These are phyloP conservation scores for Meleagris gallopavo DNA, from an alignment of 2,113 vertebrate genomes.

Conservation along the genomic window DNA sequence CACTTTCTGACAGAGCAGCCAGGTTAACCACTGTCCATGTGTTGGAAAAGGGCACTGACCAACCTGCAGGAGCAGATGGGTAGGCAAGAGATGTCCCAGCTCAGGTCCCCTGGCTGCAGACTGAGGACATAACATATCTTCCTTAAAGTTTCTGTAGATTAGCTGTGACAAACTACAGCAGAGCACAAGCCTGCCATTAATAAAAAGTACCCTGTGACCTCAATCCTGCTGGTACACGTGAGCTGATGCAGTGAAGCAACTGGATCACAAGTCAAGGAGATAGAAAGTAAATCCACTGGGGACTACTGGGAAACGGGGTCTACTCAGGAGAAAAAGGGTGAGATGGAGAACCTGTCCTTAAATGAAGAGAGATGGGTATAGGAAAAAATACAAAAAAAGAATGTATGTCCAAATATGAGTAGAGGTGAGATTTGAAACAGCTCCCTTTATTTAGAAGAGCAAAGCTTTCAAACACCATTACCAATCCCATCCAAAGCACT, in stretches of 20 bases:
- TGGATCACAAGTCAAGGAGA: background rate
- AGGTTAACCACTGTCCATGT: background rate
- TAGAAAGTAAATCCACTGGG: background rate
- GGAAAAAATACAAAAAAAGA: background rate
- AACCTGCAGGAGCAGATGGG: background rate
- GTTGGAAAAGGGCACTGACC: background rate
- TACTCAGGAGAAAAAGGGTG: background rate
- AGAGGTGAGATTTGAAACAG: background rate
- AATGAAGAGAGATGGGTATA: fast-evolving
- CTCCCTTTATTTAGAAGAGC: background rate
- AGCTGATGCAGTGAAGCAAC: background rate
- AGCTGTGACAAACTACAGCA: background rate
- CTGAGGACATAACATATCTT: background rate
- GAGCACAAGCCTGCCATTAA: background rate
- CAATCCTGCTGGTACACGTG: background rate
- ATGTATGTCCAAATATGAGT: fast-evolving
- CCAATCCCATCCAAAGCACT: background rate
- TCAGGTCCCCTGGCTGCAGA: background rate
- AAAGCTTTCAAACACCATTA: background rate
- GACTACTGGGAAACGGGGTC: background rate
- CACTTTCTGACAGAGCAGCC: background rate
- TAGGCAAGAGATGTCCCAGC: background rate
- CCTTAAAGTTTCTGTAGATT: background rate
- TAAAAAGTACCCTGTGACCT: background rate
- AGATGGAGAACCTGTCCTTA: background rate